A percentile compares a stretch with the other conserved stretches of the same genome.
Evolutionary conservation across 2,797 vertebrate species (phyloP).

Genomic region (Siniperca obscura): DNA sequence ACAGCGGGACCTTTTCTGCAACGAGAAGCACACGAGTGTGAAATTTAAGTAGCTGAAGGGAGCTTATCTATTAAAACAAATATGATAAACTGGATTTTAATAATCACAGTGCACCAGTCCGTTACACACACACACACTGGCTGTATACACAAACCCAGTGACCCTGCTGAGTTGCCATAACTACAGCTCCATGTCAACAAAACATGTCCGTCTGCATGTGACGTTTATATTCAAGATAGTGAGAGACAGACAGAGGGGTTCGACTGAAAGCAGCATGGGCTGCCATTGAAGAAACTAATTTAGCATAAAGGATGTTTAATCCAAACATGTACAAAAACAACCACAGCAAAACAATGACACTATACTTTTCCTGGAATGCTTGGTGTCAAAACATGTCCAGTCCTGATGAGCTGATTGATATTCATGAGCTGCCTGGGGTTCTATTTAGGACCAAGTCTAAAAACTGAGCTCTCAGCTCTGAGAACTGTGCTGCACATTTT

Average conservation of each 20-base stretch:
- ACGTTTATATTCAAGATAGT: constrained; percentile 66
- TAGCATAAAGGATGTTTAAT: constrained; percentile 64
- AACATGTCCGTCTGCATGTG: constrained; percentile 68
- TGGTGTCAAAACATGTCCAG: constrained; percentile 61
- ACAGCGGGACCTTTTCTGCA: constrained; percentile 19
- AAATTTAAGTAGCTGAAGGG: constrained; percentile 40
- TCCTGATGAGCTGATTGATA: constrained; percentile 64
- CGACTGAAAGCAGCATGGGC: constrained; percentile 57
- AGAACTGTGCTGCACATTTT: constrained; percentile 46
- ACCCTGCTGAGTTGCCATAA: constrained; percentile 76
- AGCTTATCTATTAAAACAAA: constrained; percentile 67
- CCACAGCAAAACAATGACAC: constrained; percentile 43
- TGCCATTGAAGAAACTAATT: constrained; percentile 60
- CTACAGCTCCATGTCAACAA: constrained; percentile 75
- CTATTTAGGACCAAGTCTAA: constrained; percentile 37
- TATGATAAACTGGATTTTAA: constrained; percentile 61
- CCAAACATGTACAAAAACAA: constrained; percentile 63
- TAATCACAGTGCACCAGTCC: constrained; percentile 44
- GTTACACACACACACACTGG: constrained; percentile 35
- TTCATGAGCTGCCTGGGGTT: constrained; percentile 67
- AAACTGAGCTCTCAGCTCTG: constrained; percentile 36
- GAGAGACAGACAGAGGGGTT: constrained; percentile 46
- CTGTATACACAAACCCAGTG: constrained; percentile 65
- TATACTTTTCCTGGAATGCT: constrained; percentile 51
- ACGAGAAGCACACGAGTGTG: constrained; percentile 16